Conservation (phyloP, 2,888 invertebrate species). For the Papilio gigon region DNA sequence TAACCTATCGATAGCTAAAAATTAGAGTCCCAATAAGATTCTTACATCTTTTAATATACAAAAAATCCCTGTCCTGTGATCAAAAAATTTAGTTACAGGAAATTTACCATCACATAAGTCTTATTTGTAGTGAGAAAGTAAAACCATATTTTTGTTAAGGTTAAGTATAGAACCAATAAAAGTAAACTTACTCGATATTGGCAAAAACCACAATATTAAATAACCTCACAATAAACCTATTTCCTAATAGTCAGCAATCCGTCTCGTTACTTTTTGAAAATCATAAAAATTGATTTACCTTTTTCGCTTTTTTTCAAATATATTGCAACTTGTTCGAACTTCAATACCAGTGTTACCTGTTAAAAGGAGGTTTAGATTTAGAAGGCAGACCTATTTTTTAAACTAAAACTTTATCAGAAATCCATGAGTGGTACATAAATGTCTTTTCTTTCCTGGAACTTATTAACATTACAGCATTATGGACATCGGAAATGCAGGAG, state of each 20-base stretch:
- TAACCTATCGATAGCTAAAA: background rate
- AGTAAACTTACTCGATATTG: background rate
- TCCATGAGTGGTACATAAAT: too few relatives aligned
- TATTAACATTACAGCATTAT: too few relatives aligned
- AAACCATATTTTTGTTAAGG: background rate
- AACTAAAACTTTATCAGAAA: too few relatives aligned
- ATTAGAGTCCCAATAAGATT: background rate
- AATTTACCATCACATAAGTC: background rate
- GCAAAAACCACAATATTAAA: background rate
- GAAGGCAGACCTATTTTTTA: too few relatives aligned
- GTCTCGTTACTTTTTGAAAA: background rate
- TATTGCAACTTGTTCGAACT: too few relatives aligned
- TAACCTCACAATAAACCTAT: background rate
- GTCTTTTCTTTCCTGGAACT: too few relatives aligned
- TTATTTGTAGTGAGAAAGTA: background rate
- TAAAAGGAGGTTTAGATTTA: too few relatives aligned
- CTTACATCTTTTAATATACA: background rate
- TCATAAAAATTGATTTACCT: background rate
- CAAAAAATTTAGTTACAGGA: background rate
- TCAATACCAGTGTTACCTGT: too few relatives aligned
- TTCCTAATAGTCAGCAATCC: background rate
- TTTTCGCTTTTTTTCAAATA: background rate
- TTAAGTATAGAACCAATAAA: background rate
- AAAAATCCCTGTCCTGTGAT: background rate
- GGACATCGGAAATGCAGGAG: too few relatives aligned